Evolutionary conservation across 37 sponge, comb jelly and placozoan genomes (phyloP).

Genomic region (Chondrosia reniformis): DNA sequence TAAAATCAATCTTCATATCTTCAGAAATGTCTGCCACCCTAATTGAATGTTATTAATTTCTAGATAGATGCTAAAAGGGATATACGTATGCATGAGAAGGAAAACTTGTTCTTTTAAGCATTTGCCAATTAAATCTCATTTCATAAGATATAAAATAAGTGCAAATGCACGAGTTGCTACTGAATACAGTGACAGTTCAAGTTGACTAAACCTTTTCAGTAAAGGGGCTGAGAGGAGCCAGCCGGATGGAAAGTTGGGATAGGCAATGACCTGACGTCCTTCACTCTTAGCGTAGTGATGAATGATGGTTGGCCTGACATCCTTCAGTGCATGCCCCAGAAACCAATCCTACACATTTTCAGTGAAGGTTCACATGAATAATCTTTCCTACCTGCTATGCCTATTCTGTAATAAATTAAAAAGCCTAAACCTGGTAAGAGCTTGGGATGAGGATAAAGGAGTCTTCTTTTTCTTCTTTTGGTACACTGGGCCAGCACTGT

Average conservation of each 20-base stretch:
- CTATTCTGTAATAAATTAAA: too few relatives aligned
- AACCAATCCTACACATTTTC: slow-evolving; percentile 58
- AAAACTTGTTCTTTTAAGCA: too few relatives aligned
- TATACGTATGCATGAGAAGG: neutral
- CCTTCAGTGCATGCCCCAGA: slow-evolving; percentile 74
- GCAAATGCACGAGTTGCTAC: too few relatives aligned
- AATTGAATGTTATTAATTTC: neutral
- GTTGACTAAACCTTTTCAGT: slow-evolving; percentile 40
- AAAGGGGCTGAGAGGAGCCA: slow-evolving; percentile 31
- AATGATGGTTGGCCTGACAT: slow-evolving; percentile 43
- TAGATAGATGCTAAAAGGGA: neutral
- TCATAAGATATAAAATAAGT: too few relatives aligned
- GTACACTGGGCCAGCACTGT: too few relatives aligned
- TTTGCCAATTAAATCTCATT: too few relatives aligned
- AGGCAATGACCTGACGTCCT: slow-evolving; percentile 19
- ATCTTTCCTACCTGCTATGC: too few relatives aligned
- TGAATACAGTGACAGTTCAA: too few relatives aligned
- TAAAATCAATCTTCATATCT: slow-evolving; percentile 50
- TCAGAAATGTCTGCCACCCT: slow-evolving; percentile 23
- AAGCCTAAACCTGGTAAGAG: too few relatives aligned
- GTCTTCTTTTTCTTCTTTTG: too few relatives aligned
- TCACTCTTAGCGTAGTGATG: slow-evolving; percentile 60
- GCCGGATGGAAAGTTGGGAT: slow-evolving; percentile 68
- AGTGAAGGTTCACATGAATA: too few relatives aligned
- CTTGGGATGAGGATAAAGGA: too few relatives aligned